Conservation (phyloP, 2,888 invertebrate genomes). For the Alitta virens region DNA sequence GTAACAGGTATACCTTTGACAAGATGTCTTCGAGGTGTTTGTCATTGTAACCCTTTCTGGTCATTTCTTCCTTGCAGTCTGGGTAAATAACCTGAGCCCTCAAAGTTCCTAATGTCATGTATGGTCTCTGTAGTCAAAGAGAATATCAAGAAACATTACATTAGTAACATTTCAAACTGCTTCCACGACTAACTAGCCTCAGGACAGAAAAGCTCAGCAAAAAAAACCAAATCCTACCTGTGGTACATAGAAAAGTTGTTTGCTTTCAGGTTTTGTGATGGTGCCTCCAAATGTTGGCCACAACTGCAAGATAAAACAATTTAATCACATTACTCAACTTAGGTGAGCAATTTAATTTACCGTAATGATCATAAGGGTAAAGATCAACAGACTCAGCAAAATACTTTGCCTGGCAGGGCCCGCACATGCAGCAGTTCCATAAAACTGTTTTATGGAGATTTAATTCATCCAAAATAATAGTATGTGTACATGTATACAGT, state of each 20-base stretch:
- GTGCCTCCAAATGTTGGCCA: slow-evolving; percentile 96
- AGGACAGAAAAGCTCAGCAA: neutral
- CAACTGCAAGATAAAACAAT: slow-evolving; percentile 59
- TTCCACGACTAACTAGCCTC: too few relatives aligned
- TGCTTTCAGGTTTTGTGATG: slow-evolving; percentile 90
- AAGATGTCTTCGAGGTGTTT: slow-evolving; percentile 74
- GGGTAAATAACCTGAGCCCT: slow-evolving; percentile 96
- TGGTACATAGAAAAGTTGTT: slow-evolving; percentile 95
- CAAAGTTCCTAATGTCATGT: slow-evolving; percentile 94
- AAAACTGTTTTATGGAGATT: too few relatives aligned
- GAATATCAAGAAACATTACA: too few relatives aligned
- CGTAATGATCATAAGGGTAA: too few relatives aligned
- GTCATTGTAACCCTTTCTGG: slow-evolving; percentile 70
- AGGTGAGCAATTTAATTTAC: too few relatives aligned
- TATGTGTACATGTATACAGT: neutral
- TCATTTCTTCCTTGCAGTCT: slow-evolving; percentile 83
- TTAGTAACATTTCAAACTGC: too few relatives aligned
- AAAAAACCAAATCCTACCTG: slow-evolving; percentile 46
- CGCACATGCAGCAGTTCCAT: too few relatives aligned
- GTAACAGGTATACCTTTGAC: slow-evolving; percentile 58
- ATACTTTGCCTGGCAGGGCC: too few relatives aligned
- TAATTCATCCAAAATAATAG: too few relatives aligned
- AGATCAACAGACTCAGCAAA: too few relatives aligned
- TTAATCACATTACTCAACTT: too few relatives aligned
- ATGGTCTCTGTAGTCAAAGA: slow-evolving; percentile 72